phyloP scores from a whole-genome alignment of 2,113 vertebrate species.

The Otolemur garnettii region DNA sequence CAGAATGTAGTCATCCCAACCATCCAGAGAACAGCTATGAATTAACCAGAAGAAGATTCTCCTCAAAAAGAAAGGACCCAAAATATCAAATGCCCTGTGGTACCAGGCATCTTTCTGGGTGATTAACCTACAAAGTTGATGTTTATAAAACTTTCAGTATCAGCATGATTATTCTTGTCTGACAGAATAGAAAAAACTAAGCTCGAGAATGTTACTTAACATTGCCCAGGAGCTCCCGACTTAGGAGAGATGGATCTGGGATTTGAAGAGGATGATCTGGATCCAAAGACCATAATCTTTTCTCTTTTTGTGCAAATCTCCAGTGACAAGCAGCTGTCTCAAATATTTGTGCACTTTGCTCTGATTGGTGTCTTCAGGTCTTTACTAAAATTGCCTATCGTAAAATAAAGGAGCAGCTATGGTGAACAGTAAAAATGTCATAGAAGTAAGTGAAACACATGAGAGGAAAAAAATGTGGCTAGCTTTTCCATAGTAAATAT shows the following conservation, averaged over 20 bases:
- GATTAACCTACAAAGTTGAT: neutral
- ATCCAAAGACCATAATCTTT: neutral
- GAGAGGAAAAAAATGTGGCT: neutral
- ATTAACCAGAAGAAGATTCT: neutral
- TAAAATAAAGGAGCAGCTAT: neutral
- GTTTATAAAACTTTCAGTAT: neutral
- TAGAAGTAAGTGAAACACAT: neutral
- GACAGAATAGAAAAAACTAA: neutral
- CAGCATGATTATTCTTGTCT: neutral
- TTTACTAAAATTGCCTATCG: neutral
- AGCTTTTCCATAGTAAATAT: neutral
- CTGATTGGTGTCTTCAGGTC: neutral
- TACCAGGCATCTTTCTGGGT: neutral
- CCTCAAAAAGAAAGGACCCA: neutral
- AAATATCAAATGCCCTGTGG: neutral
- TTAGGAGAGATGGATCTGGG: neutral
- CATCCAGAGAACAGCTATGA: neutral
- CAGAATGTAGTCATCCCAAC: neutral
- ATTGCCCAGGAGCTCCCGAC: neutral
- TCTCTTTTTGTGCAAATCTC: neutral
- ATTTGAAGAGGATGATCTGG: neutral
- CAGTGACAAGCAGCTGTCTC: neutral
- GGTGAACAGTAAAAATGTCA: neutral
- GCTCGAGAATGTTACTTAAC: neutral
- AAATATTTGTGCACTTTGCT: neutral